phyloP scores from a whole-genome alignment of 2,888 invertebrate species.

The Meta bourneti region DNA sequence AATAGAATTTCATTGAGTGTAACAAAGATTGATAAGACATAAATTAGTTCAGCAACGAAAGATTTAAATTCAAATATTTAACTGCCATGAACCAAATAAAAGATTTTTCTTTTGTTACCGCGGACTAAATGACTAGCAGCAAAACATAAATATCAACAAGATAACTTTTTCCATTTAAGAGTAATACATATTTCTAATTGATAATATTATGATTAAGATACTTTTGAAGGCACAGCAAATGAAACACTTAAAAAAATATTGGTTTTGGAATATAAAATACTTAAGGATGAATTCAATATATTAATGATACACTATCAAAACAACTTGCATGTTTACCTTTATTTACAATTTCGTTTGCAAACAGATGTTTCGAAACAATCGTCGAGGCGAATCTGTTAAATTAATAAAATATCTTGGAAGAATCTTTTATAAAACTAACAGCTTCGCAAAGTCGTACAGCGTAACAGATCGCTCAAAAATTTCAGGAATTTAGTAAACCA shows the following conservation, averaged over 20 bases:
- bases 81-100: too few species aligned
- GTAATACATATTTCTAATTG: too few species aligned
- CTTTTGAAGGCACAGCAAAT: background rate
- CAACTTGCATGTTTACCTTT: constrained; percentile 28
- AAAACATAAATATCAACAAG: too few species aligned
- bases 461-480: constrained; percentile 73
- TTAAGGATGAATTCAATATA: background rate
- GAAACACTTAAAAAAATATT: background rate
- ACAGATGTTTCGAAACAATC: constrained; percentile 43
- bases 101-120: too few species aligned
- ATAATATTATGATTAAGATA: background rate
- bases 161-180: too few species aligned
- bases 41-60: too few species aligned
- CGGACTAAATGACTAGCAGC: too few species aligned
- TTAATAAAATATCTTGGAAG: constrained; percentile 26
- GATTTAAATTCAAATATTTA: too few species aligned
- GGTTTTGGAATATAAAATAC: background rate
- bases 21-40: too few species aligned
- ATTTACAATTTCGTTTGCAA: background rate
- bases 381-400: constrained; percentile 49
- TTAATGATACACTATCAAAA: background rate
- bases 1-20: background rate
- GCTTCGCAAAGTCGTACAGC: constrained; percentile 69
- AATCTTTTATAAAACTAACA: constrained; percentile 49
- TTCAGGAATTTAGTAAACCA: constrained; percentile 75